Base-by-base conservation (phyloP, 2,888 invertebrate genomes). In the Ferrisia virgata region DNA sequence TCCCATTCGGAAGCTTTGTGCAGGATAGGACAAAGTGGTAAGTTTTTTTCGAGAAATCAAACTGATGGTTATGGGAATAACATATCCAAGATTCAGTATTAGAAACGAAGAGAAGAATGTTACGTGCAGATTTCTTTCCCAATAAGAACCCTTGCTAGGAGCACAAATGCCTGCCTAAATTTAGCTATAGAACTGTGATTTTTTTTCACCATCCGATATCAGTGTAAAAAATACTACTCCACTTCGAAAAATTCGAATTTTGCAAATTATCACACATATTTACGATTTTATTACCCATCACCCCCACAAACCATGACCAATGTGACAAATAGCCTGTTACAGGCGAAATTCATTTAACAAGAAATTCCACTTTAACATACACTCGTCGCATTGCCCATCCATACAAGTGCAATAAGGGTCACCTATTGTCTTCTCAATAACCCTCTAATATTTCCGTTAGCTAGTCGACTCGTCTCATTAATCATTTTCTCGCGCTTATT, bases 311-410 rank as follows among this genome's bases (percentile, higher is more conserved):
- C 43, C 69, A 33, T 82, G 40, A 64, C 82, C 39, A 82, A 82
- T 82, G 58, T 82, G 82, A 82, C 82, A 82, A 82, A 82, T 82
- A 53, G 64, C 18, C 25, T 33, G 53, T 64, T 82, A 58, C 69
- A 36, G 82, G 58, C 15, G 39, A 82, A 39, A 69, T 53, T 64
- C 31, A 58, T 58, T 82, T 64, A 82, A 82, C 82, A 82, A 82
- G 82, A 82, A 82, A 82, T 82, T 64, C 64, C 82, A 82, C 82
- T 82, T 82, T 82, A 82, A 64, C 58, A 82, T 64, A 58, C 82
- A 39, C 69, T 36, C 82, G 82, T 82, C 33, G 25, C 22, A 81
- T 25, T 39, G 64, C 69, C 47, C 28, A 64, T 64, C 25, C 58
- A 22, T 28, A 69, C 82, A 79, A 79, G 79, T 79, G 79, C 79